Percentiles rank a stretch among this genome's conserved stretches.
phyloP scores from a whole-genome alignment of 2,888 invertebrate genomes.

The Eudemis profundana region DNA sequence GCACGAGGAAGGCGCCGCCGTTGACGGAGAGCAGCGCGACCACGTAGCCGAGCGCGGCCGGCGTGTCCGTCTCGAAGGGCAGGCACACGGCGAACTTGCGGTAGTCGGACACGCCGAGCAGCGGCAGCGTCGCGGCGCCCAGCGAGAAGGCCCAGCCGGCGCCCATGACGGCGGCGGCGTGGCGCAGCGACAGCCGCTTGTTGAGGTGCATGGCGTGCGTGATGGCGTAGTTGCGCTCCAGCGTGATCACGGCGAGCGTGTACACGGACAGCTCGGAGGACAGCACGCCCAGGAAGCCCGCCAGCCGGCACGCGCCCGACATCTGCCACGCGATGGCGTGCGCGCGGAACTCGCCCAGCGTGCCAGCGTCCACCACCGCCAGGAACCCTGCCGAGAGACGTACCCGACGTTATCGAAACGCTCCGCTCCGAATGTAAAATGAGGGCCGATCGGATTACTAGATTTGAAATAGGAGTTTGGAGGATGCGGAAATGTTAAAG shows the following conservation, averaged over 20 bases:
- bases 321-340: slow-evolving; percentile 99
- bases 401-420: no score
- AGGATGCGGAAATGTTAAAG: no score
- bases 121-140: slow-evolving; percentile 94
- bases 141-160: slow-evolving; percentile 97
- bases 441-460: no score
- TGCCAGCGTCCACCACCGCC: slow-evolving; percentile 98
- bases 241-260: slow-evolving; percentile 97
- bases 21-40: slow-evolving; percentile 96
- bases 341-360: slow-evolving; percentile 97
- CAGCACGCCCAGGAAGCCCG: slow-evolving; percentile 97
- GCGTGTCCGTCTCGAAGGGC: slow-evolving; percentile 95
- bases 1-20: slow-evolving; percentile 96
- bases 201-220: slow-evolving; percentile 99
- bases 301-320: slow-evolving; percentile 96
- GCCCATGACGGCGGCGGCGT: slow-evolving; percentile 96
- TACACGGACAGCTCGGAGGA: slow-evolving; percentile 98
- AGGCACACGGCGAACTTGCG: slow-evolving; percentile 98
- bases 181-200: slow-evolving; percentile 95
- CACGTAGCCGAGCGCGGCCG: slow-evolving; percentile 94
- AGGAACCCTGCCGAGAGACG: slow-evolving; percentile 89
- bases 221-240: slow-evolving; percentile 98
- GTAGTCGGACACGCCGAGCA: slow-evolving; percentile 97
- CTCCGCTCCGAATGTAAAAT: no score
- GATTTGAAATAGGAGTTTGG: no score